Conservation (phyloP, 2,797 vertebrate genomes). For the Vireo griseus region DNA sequence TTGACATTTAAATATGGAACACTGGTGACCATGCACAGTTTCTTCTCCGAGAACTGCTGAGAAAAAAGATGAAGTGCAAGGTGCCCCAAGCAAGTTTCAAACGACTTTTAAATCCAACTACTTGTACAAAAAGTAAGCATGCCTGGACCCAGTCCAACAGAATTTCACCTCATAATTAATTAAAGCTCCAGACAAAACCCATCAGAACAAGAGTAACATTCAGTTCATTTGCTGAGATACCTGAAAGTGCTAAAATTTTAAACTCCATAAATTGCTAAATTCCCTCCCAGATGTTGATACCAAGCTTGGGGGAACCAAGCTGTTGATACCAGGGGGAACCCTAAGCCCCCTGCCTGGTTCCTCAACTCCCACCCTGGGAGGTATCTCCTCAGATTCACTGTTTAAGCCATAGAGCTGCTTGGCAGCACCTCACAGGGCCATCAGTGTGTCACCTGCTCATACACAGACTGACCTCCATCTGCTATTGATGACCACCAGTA, state of each 20-base stretch:
- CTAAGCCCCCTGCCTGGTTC: background rate
- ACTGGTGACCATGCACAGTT: background rate
- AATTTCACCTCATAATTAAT: background rate
- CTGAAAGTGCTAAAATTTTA: background rate
- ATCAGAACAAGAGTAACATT: background rate
- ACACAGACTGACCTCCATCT: background rate
- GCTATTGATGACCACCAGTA: fast-evolving
- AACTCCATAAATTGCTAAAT: background rate
- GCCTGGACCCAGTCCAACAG: background rate
- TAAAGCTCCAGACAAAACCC: background rate
- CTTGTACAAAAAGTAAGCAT: background rate
- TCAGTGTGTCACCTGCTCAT: fast-evolving
- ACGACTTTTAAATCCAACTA: background rate
- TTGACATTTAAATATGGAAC: background rate
- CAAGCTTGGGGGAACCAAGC: too few relatives aligned
- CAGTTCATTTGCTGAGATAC: background rate
- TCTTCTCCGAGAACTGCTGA: background rate
- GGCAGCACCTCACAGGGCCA: background rate
- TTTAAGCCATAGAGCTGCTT: background rate
- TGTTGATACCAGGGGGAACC: background rate
- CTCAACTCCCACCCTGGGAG: background rate
- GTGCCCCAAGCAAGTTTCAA: background rate
- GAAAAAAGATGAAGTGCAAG: background rate
- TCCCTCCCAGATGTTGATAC: background rate
- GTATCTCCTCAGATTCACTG: background rate